Percentiles rank a stretch among this genome's conserved stretches.
phyloP scores from a whole-genome alignment of 35 echinoderm and acorn worm genomes.

The Ophioderma brevispina region DNA sequence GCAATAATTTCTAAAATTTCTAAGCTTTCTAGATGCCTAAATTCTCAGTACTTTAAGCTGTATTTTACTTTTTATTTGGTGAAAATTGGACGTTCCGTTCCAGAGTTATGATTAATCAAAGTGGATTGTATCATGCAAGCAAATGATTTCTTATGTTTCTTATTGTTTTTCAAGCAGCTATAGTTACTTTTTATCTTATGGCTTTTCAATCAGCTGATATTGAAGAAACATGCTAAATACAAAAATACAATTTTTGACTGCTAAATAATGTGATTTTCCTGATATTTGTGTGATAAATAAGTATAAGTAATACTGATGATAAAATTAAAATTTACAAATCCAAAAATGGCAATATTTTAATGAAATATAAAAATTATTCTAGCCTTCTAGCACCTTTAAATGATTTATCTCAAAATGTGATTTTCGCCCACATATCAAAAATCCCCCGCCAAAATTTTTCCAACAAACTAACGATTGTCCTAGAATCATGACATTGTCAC shows the following conservation, averaged over 20 bases:
- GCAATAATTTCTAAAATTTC: background rate
- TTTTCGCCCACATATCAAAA: background rate
- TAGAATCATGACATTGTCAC: background rate
- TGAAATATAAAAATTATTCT: no score
- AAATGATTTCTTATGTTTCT: background rate
- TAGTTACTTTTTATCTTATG: no score
- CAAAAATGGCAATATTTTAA: no score
- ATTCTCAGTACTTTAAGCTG: background rate
- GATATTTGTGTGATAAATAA: background rate
- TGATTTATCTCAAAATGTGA: background rate
- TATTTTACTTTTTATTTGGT: background rate
- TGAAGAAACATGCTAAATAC: no score
- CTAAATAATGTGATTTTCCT: no score
- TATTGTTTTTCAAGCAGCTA: no score
- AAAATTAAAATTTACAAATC: no score
- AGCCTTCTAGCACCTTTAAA: no score
- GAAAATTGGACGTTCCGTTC: background rate
- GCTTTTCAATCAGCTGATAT: no score
- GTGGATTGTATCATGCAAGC: background rate
- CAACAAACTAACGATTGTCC: background rate
- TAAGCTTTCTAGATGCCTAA: background rate
- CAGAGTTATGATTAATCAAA: background rate
- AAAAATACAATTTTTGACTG: no score
- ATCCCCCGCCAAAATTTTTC: background rate
- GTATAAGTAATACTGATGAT: background rate